Evolutionary conservation across 2,888 invertebrate species (phyloP).

Genomic region (Drosophila heteroneura): DNA sequence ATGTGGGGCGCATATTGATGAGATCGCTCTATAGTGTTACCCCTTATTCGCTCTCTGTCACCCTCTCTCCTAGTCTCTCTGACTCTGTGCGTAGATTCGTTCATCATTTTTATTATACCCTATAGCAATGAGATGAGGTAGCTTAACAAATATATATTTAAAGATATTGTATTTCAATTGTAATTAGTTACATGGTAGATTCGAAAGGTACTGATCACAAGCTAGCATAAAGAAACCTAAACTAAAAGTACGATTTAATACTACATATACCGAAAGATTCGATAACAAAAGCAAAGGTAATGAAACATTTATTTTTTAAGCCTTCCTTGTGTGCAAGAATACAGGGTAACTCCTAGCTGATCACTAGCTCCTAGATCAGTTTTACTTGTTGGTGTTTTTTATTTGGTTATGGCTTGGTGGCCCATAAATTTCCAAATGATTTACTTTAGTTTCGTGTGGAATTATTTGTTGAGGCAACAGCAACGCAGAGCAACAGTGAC

Average conservation of each 20-base stretch:
- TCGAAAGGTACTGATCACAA: not conserved
- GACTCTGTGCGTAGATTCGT: conserved; percentile 46
- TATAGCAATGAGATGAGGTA: not conserved
- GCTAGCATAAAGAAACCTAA: not conserved
- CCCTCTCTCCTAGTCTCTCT: not conserved
- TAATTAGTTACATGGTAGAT: not conserved
- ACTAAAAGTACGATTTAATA: too few relatives aligned
- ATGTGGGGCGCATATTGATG: conserved; percentile 81
- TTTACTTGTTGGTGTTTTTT: conserved; percentile 18
- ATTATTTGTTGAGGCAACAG: conserved; percentile 70
- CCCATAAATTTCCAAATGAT: conserved; percentile 83
- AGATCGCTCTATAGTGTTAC: conserved; percentile 49
- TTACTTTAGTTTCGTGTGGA: conserved; percentile 83
- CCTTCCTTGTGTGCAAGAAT: not conserved
- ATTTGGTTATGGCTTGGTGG: conserved; percentile 56
- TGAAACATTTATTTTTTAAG: not conserved
- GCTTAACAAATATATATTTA: not conserved
- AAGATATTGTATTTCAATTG: not conserved
- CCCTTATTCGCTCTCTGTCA: not conserved
- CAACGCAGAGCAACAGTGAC: conserved; percentile 19
- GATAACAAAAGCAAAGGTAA: not conserved
- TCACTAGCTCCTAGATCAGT: not conserved
- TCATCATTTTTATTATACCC: conserved; percentile 45
- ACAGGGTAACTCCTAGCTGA: conserved; percentile 14
- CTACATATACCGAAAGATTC: not conserved